Percentiles rank a stretch among this genome's conserved stretches.
Conservation (phyloP, 2,888 invertebrate genomes). For the Sarcophaga subvicina region DNA sequence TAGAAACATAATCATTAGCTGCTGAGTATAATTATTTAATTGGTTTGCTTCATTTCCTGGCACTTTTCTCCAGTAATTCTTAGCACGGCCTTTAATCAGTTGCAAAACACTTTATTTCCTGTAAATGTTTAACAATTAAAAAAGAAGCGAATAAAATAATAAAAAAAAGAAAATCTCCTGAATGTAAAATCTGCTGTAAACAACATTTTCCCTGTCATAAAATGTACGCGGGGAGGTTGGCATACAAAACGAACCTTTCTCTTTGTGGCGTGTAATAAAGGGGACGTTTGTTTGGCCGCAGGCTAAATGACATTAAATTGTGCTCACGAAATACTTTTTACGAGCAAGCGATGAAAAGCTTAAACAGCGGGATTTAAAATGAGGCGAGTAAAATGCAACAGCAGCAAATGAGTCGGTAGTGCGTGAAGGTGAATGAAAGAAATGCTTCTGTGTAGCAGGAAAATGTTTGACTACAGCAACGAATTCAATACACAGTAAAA, state of each 20-base stretch:
- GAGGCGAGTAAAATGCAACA: constrained; percentile 33
- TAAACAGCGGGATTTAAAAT: constrained; percentile 50
- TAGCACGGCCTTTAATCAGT: background rate
- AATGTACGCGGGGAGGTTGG: background rate
- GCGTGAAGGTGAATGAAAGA: constrained; percentile 35
- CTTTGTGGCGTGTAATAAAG: constrained; percentile 58
- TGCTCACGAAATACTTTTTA: constrained; percentile 59
- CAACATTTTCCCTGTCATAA: background rate
- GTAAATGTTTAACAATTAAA: constrained; percentile 17
- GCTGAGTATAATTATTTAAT: background rate
- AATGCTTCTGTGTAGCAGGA: constrained; percentile 59
- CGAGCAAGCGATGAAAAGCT: constrained; percentile 52
- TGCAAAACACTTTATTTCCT: constrained; percentile 54
- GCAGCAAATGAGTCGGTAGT: background rate
- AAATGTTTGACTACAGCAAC: constrained; percentile 78
- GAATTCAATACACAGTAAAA: constrained; percentile 75
- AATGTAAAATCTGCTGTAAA: constrained; percentile 9
- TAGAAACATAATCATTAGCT: background rate
- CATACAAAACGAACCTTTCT: constrained; percentile 23
- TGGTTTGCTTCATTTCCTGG: background rate
- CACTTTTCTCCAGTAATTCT: background rate
- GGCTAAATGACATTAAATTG: constrained; percentile 79
- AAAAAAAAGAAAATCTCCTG: background rate
- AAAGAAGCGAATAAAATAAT: background rate
- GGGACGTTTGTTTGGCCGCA: constrained; percentile 76